Evolutionary conservation across 2,797 vertebrate genomes (phyloP).

Genomic region (Neopelma chrysocephalum): DNA sequence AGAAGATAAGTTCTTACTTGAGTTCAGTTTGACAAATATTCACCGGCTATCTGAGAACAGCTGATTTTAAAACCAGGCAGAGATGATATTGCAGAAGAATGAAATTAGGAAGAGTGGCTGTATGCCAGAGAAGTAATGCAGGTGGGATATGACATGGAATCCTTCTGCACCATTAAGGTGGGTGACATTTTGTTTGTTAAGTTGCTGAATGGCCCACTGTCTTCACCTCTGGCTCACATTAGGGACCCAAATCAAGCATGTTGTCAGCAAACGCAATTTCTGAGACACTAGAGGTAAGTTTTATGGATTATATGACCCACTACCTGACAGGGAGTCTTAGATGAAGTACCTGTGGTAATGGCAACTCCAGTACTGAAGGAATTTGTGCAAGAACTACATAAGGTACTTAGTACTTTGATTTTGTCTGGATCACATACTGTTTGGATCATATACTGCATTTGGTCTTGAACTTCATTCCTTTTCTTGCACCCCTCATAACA

Average conservation of each 20-base stretch:
- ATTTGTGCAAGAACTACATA: neutral
- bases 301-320: neutral
- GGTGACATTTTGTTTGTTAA: neutral
- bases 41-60: neutral
- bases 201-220: neutral
- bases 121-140: rapidly evolving
- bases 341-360: neutral
- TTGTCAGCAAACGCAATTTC: neutral
- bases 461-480: neutral
- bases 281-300: neutral
- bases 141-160: neutral
- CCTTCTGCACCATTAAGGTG: neutral
- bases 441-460: neutral
- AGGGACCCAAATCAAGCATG: neutral
- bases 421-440: neutral
- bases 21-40: neutral
- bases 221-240: neutral
- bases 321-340: neutral
- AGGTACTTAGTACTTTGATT: neutral
- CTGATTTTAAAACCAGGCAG: neutral
- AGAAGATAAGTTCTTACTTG: neutral
- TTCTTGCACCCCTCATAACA: neutral
- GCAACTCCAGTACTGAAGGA: neutral
- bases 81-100: neutral
- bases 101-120: neutral